Evolutionary conservation across 2,797 vertebrate genomes (phyloP).

Genomic region (Chiloscyllium punctatum): DNA sequence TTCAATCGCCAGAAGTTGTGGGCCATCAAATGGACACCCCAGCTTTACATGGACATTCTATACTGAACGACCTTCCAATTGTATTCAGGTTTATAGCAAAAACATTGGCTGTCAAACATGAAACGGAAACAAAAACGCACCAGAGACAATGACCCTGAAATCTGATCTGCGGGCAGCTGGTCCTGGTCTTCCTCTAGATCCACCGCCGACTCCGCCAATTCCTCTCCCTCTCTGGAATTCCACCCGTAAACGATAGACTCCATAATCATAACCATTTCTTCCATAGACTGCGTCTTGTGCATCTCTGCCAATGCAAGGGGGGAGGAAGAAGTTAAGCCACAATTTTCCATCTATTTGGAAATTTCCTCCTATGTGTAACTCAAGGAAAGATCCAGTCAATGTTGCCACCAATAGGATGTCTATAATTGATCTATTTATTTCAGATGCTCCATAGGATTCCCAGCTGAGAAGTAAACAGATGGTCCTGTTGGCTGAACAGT

Average conservation of each 20-base stretch:
- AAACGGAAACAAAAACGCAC: slow-evolving; percentile 53
- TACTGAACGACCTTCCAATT: slow-evolving; percentile 20
- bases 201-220: slow-evolving; percentile 61
- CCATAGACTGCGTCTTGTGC: slow-evolving; percentile 78
- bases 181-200: slow-evolving; percentile 74
- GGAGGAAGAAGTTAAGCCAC: slow-evolving; percentile 37
- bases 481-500: slow-evolving; percentile 22
- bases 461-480: slow-evolving; percentile 11
- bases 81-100: slow-evolving; percentile 21
- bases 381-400: slow-evolving; percentile 12
- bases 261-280: slow-evolving; percentile 80
- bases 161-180: slow-evolving; percentile 84
- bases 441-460: neutral
- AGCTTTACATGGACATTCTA: slow-evolving; percentile 21
- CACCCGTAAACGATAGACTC: slow-evolving; percentile 81
- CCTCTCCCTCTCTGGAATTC: slow-evolving; percentile 78
- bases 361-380: slow-evolving; percentile 28
- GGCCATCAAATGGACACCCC: neutral
- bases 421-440: slow-evolving; percentile 33
- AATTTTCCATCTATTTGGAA: slow-evolving; percentile 29
- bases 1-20: neutral
- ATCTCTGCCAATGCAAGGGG: slow-evolving; percentile 61
- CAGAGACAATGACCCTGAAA: slow-evolving; percentile 85
- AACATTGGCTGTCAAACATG: slow-evolving; percentile 27
- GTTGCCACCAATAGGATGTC: slow-evolving; percentile 8